These are phyloP conservation scores for Ciconia stormi DNA, from an alignment of 2,113 vertebrate genomes.

Conservation along the genomic window DNA sequence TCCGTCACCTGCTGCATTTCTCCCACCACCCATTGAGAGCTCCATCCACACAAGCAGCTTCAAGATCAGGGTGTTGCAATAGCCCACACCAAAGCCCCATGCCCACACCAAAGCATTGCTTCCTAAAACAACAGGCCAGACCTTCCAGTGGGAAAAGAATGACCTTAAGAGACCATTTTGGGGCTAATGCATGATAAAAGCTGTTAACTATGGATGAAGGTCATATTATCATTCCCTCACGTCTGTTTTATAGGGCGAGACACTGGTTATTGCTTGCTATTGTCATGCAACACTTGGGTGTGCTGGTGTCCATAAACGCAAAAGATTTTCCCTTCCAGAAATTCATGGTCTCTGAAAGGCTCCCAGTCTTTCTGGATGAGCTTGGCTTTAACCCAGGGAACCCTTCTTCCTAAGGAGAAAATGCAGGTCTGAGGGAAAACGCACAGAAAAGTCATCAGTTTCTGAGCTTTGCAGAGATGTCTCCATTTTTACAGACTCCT, in stretches of 20 bases:
- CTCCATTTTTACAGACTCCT: neutral
- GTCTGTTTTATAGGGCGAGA: constrained; percentile 1
- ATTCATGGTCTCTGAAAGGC: neutral
- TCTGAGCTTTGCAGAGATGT: neutral
- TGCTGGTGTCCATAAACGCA: neutral
- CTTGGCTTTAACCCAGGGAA: neutral
- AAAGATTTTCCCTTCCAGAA: neutral
- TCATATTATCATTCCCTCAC: neutral
- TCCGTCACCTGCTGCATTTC: neutral
- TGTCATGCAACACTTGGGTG: neutral
- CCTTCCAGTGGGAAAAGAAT: neutral
- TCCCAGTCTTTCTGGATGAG: neutral
- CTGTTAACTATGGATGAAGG: neutral
- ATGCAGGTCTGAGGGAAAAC: neutral
- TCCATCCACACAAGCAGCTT: neutral
- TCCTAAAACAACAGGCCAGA: neutral
- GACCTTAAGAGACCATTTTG: neutral
- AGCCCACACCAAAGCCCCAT: neutral
- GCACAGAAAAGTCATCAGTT: neutral
- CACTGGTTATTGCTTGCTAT: neutral
- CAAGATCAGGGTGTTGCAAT: neutral
- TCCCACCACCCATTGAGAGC: neutral
- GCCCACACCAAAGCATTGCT: neutral
- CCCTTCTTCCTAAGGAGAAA: neutral
- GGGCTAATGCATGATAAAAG: neutral